phyloP scores from a whole-genome alignment of 2,888 invertebrate genomes.

The Ceramica pisi region DNA sequence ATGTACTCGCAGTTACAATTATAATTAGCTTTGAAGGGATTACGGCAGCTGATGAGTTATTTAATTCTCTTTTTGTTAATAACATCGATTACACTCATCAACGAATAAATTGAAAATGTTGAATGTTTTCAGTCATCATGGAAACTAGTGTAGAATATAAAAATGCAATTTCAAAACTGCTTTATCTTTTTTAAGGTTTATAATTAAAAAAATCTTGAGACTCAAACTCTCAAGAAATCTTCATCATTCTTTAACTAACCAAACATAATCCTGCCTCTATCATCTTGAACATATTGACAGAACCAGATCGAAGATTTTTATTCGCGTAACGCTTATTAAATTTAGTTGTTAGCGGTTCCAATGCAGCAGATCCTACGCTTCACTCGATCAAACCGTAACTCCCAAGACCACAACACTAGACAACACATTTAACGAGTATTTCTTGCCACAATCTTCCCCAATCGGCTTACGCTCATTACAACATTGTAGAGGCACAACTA shows the following conservation, averaged over 20 bases:
- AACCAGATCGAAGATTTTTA: no score
- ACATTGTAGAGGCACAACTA: slow-evolving; percentile 30
- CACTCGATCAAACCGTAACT: neutral
- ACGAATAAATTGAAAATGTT: neutral
- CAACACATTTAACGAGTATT: slow-evolving; percentile 9
- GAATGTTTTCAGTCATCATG: neutral
- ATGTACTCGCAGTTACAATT: neutral
- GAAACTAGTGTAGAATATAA: neutral
- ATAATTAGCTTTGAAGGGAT: slow-evolving; percentile 6
- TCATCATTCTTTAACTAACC: no score
- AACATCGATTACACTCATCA: neutral
- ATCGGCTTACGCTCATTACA: slow-evolving; percentile 56
- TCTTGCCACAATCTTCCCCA: slow-evolving; percentile 24
- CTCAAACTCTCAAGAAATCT: no score
- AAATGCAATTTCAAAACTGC: neutral
- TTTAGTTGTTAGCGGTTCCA: no score
- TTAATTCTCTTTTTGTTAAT: slow-evolving; percentile 11
- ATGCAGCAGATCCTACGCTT: no score
- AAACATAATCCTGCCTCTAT: no score
- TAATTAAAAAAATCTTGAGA: no score
- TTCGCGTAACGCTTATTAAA: no score
- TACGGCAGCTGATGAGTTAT: slow-evolving; percentile 10
- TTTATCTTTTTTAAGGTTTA: no score
- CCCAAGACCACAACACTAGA: neutral
- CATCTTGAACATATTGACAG: no score